phyloP scores from a whole-genome alignment of 1,140 invertebrate genomes.

The Glossosoma conforme region DNA sequence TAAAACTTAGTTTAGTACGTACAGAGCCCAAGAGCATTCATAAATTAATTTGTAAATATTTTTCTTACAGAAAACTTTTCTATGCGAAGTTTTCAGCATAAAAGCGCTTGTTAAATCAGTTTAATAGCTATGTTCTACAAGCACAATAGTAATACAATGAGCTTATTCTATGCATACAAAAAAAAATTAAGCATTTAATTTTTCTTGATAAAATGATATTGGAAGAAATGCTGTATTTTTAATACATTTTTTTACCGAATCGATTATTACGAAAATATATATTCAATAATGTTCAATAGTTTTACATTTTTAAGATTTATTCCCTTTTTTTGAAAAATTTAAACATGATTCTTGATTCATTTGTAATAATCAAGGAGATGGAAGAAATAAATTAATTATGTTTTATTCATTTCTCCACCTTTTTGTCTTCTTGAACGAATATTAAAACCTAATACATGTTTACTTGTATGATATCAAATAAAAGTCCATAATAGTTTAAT shows the following conservation, averaged over 20 bases:
- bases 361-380: too few relatives aligned
- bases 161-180: background rate
- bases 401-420: too few relatives aligned
- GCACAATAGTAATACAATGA: background rate
- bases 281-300: too few relatives aligned
- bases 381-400: too few relatives aligned
- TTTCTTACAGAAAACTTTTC: background rate
- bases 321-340: too few relatives aligned
- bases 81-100: background rate
- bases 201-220: background rate
- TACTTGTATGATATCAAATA: too few relatives aligned
- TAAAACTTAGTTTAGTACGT: background rate
- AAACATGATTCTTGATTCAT: too few relatives aligned
- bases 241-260: background rate
- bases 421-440: too few relatives aligned
- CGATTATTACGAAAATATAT: too few relatives aligned
- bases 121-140: background rate
- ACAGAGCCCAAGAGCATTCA: background rate
- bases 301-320: too few relatives aligned
- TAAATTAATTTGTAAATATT: conserved; percentile 3
- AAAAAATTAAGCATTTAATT: background rate
- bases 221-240: background rate
- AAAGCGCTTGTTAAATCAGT: background rate
- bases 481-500: too few relatives aligned
- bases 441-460: too few relatives aligned